A percentile compares a stretch with the other conserved stretches of the same genome.
Conservation (phyloP, 2,888 invertebrate genomes). For the Hypolimnas misippus region DNA sequence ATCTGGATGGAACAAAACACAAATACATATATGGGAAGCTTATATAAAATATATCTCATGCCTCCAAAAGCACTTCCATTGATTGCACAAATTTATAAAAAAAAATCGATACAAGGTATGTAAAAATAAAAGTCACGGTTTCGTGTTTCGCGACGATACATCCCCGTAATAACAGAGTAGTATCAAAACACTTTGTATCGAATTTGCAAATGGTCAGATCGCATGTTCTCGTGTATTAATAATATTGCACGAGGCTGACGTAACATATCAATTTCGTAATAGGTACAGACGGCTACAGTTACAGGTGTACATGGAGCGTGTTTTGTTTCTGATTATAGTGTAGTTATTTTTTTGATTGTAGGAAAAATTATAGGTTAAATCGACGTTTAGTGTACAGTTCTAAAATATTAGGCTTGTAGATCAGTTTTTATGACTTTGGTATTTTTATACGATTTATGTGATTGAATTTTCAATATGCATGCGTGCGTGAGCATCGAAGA, state of each 20-base stretch:
- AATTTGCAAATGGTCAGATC: slow-evolving; percentile 48
- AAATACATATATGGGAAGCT: too few relatives aligned
- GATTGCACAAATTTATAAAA: background rate
- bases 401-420: background rate
- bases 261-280: slow-evolving; percentile 41
- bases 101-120: background rate
- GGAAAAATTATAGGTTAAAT: background rate
- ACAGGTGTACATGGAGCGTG: background rate
- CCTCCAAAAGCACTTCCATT: background rate
- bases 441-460: background rate
- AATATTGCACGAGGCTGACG: slow-evolving; percentile 40
- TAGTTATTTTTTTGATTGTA: background rate
- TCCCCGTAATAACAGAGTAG: slow-evolving; percentile 21
- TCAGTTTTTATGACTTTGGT: background rate
- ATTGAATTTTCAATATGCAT: too few relatives aligned
- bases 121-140: background rate
- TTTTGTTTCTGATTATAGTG: background rate
- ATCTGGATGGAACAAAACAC: too few relatives aligned
- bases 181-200: slow-evolving; percentile 35
- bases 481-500: too few relatives aligned
- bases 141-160: slow-evolving; percentile 12
- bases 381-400: slow-evolving; percentile 1
- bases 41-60: background rate
- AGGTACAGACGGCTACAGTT: slow-evolving; percentile 18
- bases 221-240: slow-evolving; percentile 46